Base-by-base conservation (phyloP, 2,797 vertebrate species). In the Antrozous pallidus region DNA sequence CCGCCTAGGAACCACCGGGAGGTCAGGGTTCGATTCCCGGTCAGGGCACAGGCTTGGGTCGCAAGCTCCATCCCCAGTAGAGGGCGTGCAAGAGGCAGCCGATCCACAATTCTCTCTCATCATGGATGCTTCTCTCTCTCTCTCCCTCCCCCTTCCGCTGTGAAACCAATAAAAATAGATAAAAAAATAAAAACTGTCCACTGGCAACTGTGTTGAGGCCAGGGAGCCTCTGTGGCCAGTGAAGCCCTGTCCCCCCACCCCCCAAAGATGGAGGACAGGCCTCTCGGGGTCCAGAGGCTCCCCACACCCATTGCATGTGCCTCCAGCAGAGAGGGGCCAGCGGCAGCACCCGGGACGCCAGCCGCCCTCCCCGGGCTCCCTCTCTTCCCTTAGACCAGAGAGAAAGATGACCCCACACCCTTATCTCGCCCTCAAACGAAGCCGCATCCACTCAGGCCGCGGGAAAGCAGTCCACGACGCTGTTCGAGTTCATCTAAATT, bases 401-500 rank as follows among this genome's bases (percentile, higher is more conserved):
- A 69, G 47, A 13, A 83, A 75, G 49, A 40, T 13, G 31, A 33
- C n/a, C 33, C 42, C 28, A 7, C 49, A 42, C 56, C 4, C 69
- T 79, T 94, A 58, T 69, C 67, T 85, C 83, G 78, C 82, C 58
- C 88, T 92, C 83, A 97, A 61, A 96, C 93, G 90, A 93, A 95
- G 91, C 80, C 54, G 31, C 47, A 33, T 70, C 77, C 93, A 93
- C 90, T 97, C 87, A 88, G 73, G 93, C 91, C 93, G 94, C 78
- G 96, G 92, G 96, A 94, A 97, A 95, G 90, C 69, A 85, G 71
- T 77, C 49, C 12, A 22, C 69, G 86, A 38, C n/a, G 96, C 97
- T 97, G 74, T 89, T 93, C 93, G 96, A 91, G 94, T 94, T 97
- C 97, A 98, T 97, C 97, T 98, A 98, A 98, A 98, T 98, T 97